phyloP scores from a whole-genome alignment of 2,113 vertebrate species.

The Cercocebus atys region DNA sequence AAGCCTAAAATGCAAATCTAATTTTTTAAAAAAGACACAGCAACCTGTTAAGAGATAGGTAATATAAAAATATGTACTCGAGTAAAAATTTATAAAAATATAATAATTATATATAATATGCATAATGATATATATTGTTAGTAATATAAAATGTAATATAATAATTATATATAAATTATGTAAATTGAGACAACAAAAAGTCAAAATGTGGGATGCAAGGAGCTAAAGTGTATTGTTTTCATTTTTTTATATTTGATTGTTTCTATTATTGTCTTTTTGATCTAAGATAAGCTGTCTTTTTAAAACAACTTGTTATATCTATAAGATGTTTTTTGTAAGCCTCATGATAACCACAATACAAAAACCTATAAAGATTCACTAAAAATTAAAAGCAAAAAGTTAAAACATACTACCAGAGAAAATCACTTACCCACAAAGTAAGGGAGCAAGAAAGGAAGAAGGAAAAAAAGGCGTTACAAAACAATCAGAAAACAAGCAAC shows the following conservation, averaged over 20 bases:
- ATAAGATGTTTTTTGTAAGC: background rate
- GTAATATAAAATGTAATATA: too few species aligned
- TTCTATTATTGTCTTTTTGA: background rate
- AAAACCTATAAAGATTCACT: background rate
- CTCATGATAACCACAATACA: background rate
- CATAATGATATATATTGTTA: too few species aligned
- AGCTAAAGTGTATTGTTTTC: background rate
- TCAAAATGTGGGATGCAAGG: background rate
- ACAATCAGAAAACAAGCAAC: background rate
- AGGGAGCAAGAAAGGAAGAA: background rate
- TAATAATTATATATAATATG: too few species aligned
- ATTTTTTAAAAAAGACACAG: background rate
- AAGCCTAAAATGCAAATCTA: background rate
- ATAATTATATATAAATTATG: background rate
- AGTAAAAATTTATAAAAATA: too few species aligned
- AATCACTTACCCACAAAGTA: background rate
- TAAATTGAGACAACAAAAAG: background rate
- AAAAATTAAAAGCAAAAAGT: background rate
- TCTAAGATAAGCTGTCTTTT: background rate
- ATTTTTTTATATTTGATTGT: background rate
- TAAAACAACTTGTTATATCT: background rate
- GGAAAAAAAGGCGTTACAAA: background rate
- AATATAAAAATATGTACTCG: background rate
- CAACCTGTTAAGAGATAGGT: background rate
- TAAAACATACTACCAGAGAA: background rate